Evolutionary conservation across 2,888 invertebrate genomes (phyloP), one percentile per base, ranked within the genome.

Genomic region (Xylota sylvarum): DNA sequence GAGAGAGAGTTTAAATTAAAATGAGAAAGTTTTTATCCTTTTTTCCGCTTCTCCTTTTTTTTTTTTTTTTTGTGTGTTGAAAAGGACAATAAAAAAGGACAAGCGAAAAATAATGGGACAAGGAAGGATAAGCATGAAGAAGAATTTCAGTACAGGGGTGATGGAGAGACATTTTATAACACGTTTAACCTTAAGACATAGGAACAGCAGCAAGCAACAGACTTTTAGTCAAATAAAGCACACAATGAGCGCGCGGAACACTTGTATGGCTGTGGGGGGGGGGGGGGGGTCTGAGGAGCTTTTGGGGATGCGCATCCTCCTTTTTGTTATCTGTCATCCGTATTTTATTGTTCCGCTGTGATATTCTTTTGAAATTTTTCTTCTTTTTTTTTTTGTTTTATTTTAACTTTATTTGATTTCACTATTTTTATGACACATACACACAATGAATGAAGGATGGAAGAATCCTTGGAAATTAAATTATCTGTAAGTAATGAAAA

Each of bases 111-210:
- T 82, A 86, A 86, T 86, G 72, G 82, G 82, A 73, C 77, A 81
- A 64, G 60, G 64, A 69, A 40, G 67, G 81, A 77, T 72, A 77
- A 70, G 60, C 76, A 60, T 69, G 73, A 35, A 48, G 62, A 73
- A 78, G 69, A 69, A 85, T 77, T 72, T 72, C 72, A 52, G n/a
- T 23, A 32, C 10, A n/a, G 55, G 19, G 10, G 60, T 19, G 55
- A 32, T 6, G 40, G 48, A 10, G 65, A 40, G 65, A 65, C 58
- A 73, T 78, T 86, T 86, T 86, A 82, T 73, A 86, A 86, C 77
- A 82, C 86, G 62, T 86, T 86, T 82, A 82, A 86, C 86, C 86
- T 81, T 82, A 86, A 82, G 86, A 86, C 82, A 85, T 43, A 85
- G 52, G 48, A 65, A 67, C 67, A 78, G 70, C 12, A 65, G 17